phyloP scores from a whole-genome alignment of 2,113 vertebrate genomes.

The Donacobius atricapilla region DNA sequence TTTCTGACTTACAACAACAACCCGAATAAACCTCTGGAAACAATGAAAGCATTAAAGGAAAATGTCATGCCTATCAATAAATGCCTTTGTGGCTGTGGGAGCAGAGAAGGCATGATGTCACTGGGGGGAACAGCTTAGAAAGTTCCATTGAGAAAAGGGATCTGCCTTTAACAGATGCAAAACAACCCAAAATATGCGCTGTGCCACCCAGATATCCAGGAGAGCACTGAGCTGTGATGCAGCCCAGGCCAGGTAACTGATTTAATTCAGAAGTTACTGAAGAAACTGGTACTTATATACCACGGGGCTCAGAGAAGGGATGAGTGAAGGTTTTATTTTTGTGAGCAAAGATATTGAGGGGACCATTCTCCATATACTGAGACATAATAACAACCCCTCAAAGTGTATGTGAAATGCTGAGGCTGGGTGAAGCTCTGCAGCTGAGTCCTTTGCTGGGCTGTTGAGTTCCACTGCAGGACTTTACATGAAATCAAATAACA shows the following conservation, averaged over 20 bases:
- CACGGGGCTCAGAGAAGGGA: not conserved
- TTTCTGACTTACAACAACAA: conserved; percentile 52
- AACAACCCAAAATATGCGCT: not conserved
- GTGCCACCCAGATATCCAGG: conserved; percentile 12
- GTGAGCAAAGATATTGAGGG: not conserved
- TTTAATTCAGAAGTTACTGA: conserved; percentile 46
- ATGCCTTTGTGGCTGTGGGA: conserved; percentile 55
- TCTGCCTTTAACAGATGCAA: conserved; percentile 42
- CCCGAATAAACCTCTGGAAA: conserved; percentile 47
- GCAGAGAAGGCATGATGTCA: conserved; percentile 52
- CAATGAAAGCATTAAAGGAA: conserved; percentile 70
- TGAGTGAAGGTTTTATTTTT: conserved; percentile 1
- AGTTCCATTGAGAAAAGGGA: conserved; percentile 70
- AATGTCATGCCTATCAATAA: conserved; percentile 67
- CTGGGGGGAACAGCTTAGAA: conserved; percentile 60
- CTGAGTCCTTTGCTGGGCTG: not conserved
- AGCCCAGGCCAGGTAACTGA: not conserved
- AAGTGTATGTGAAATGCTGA: not conserved
- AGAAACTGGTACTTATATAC: conserved; percentile 34
- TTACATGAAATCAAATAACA: accelerated
- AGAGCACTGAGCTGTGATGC: not conserved
- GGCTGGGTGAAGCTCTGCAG: not conserved
- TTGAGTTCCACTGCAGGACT: not conserved
- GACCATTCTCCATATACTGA: not conserved
- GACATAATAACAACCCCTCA: not conserved